Percentiles rank a stretch among this genome's conserved stretches.
These are phyloP conservation scores for Marmota monax DNA, from an alignment of 2,113 vertebrate species.

Conservation along the genomic window DNA sequence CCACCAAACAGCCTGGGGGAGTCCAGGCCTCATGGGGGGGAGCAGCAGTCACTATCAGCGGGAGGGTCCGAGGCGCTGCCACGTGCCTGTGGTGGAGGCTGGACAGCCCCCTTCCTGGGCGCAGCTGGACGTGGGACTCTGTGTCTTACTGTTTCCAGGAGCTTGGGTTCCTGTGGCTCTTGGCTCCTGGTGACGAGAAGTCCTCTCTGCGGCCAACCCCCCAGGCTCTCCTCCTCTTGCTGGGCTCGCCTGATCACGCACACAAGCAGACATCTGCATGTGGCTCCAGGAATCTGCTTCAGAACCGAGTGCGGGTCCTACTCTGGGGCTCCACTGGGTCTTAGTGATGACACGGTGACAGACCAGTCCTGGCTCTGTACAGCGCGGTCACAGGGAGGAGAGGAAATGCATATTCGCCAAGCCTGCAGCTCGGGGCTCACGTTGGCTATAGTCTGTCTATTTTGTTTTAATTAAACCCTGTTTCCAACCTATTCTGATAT, in stretches of 20 bases:
- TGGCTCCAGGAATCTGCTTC: not conserved
- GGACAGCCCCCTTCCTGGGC: not conserved
- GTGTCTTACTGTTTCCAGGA: not conserved
- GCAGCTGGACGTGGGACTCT: fast-evolving
- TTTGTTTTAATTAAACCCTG: not conserved
- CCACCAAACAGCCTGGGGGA: not conserved
- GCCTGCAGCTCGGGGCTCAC: not conserved
- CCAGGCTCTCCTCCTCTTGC: not conserved
- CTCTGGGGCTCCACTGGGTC: not conserved
- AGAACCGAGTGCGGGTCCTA: not conserved
- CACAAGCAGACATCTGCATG: not conserved
- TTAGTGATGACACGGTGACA: not conserved
- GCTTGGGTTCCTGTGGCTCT: not conserved
- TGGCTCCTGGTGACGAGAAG: not conserved
- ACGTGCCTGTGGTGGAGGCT: not conserved
- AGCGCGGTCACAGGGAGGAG: not conserved
- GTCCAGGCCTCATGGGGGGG: too few relatives aligned
- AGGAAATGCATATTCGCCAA: not conserved
- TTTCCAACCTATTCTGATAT: not conserved
- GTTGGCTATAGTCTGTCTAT: not conserved
- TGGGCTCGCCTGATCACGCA: not conserved
- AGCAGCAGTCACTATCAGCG: not conserved
- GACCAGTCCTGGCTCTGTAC: not conserved
- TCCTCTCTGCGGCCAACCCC: not conserved
- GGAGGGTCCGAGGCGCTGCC: not conserved